phyloP scores from a whole-genome alignment of 2,797 vertebrate species.

The Sciurus vulgaris region DNA sequence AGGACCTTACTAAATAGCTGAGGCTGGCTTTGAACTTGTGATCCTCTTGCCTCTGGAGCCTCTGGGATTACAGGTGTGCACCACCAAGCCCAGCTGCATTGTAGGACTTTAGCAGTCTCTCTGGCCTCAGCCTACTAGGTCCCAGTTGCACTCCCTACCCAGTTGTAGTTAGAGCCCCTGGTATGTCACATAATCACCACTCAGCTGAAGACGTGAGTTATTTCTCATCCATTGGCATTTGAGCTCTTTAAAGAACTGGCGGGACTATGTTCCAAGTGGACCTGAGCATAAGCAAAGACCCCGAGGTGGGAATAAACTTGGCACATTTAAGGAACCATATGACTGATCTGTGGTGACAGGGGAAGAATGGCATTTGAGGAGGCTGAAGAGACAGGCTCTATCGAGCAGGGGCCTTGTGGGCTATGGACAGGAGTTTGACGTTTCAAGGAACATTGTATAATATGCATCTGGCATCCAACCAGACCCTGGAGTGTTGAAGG shows the following conservation, averaged over 20 bases:
- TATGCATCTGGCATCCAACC: not conserved
- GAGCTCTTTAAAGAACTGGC: not conserved
- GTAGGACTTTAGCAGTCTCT: not conserved
- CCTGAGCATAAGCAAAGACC: not conserved
- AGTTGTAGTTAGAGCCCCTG: not conserved
- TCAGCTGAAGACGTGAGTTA: not conserved
- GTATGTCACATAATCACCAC: not conserved
- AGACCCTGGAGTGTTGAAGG: not conserved
- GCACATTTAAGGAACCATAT: not conserved
- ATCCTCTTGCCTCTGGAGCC: too few relatives aligned
- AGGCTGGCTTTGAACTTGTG: too few relatives aligned
- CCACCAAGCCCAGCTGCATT: not conserved
- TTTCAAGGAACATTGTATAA: slow-evolving; percentile 57
- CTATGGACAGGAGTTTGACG: not conserved
- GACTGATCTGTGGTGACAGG: not conserved
- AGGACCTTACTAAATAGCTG: too few relatives aligned
- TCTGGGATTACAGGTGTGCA: too few relatives aligned
- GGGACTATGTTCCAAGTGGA: not conserved
- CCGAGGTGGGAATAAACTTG: not conserved
- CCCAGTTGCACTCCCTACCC: not conserved
- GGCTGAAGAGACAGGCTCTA: not conserved
- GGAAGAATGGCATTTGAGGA: not conserved
- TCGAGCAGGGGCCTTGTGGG: not conserved
- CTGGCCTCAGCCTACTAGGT: not conserved
- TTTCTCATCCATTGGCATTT: not conserved